Conservation (phyloP, 2,797 vertebrate genomes). For the Euphonia xanthogaster region DNA sequence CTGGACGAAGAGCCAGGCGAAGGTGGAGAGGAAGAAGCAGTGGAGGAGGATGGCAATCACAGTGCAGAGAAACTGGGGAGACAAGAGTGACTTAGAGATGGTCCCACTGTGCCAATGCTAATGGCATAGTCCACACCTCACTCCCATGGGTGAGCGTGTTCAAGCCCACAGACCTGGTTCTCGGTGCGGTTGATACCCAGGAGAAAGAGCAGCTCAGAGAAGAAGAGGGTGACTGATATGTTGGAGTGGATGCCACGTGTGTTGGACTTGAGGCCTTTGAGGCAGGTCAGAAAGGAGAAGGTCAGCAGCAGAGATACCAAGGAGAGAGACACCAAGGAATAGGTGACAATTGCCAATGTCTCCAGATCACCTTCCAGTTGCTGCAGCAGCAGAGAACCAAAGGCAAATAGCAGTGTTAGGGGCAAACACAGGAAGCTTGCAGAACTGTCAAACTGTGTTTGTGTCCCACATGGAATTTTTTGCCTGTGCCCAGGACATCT, state of each 20-base stretch:
- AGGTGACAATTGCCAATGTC: constrained; percentile 90
- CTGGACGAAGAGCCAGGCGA: constrained; percentile 97
- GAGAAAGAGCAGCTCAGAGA: constrained; percentile 93
- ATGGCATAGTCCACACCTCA: neutral
- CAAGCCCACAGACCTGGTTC: constrained; percentile 86
- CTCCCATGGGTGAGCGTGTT: fast-evolving
- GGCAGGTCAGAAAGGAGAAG: constrained; percentile 87
- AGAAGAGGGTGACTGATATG: constrained; percentile 87
- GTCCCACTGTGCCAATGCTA: neutral
- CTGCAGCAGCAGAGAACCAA: constrained; percentile 72
- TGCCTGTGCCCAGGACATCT: neutral
- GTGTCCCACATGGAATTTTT: neutral
- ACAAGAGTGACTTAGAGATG: neutral
- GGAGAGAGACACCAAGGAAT: constrained; percentile 87
- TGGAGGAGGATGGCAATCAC: constrained; percentile 96
- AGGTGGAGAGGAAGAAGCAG: constrained; percentile 97
- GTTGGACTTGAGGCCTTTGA: constrained; percentile 96
- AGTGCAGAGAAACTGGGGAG: constrained; percentile 91
- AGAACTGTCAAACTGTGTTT: neutral
- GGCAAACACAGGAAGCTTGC: neutral
- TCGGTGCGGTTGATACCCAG: constrained; percentile 94
- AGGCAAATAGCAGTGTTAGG: neutral
- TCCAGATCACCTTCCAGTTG: constrained; percentile 96
- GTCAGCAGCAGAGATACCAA: constrained; percentile 89
- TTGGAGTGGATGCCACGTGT: constrained; percentile 93